A percentile compares a stretch with the other conserved stretches of the same genome.
Conservation (phyloP, 2,888 invertebrate species). For the Euzetes globulus region DNA sequence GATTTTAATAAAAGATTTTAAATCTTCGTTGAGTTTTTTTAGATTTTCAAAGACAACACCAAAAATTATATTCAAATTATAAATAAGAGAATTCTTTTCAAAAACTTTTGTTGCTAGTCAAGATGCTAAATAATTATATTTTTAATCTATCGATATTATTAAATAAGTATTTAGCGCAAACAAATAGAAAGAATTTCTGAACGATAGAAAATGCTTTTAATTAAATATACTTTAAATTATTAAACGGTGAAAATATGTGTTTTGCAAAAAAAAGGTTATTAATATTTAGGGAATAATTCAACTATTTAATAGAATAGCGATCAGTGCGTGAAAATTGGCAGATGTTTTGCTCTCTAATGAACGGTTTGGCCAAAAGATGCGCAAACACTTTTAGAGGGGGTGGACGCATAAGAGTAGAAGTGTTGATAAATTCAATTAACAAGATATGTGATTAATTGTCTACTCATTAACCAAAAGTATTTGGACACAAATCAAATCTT, state of each 20-base stretch:
- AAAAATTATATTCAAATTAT: too few relatives aligned
- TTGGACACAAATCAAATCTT: background rate
- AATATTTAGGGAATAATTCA: background rate
- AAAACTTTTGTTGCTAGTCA: too few relatives aligned
- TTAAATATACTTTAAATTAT: background rate
- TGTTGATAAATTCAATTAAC: slow-evolving; percentile 15
- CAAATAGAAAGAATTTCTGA: background rate
- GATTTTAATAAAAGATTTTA: too few relatives aligned
- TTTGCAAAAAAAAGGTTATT: background rate
- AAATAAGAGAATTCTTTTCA: too few relatives aligned
- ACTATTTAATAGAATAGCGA: background rate
- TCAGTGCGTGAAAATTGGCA: background rate
- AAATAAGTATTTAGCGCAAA: background rate
- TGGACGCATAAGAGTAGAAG: background rate
- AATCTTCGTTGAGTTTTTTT: too few relatives aligned
- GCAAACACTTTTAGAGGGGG: background rate
- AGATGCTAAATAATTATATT: too few relatives aligned
- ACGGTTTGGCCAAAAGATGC: background rate
- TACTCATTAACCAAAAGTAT: background rate
- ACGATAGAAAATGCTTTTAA: too few relatives aligned
- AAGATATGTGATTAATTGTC: slow-evolving; percentile 12
- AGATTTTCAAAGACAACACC: too few relatives aligned
- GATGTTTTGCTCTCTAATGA: background rate
- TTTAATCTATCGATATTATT: background rate
- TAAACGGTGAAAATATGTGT: background rate